Evolutionary conservation across 2,888 invertebrate species (phyloP).

Genomic region (Crossocerus cetratus): DNA sequence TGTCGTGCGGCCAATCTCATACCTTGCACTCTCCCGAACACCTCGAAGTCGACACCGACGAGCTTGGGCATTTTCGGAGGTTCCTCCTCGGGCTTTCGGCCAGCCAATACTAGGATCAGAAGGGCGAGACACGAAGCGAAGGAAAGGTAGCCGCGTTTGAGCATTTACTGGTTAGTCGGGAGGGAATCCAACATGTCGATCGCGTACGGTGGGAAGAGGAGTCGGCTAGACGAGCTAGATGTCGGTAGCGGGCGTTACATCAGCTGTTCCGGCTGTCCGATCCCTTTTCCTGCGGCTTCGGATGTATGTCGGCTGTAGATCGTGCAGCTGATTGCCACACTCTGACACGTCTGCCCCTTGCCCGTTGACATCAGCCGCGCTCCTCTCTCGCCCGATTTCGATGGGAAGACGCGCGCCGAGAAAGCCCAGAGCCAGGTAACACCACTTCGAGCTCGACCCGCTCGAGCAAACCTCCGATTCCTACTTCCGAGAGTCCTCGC

Average conservation of each 20-base stretch:
- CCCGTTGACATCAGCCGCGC: no score
- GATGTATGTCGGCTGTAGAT: no score
- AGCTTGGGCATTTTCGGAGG: constrained; percentile 56
- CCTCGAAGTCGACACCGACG: constrained; percentile 74
- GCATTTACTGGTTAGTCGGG: constrained; percentile 13
- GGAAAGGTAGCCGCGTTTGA: not conserved
- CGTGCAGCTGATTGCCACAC: no score
- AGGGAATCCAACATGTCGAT: constrained; percentile 1
- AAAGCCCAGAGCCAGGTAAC: no score
- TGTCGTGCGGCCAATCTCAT: not conserved
- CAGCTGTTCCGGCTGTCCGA: constrained; percentile 42
- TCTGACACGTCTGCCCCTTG: no score
- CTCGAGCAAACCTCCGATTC: no score
- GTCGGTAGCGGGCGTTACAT: constrained; percentile 38
- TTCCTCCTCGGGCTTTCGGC: not conserved
- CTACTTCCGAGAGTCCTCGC: no score
- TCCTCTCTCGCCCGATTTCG: no score
- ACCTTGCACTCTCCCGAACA: constrained; percentile 74
- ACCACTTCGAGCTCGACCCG: no score
- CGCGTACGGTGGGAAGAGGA: not conserved
- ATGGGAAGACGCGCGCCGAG: no score
- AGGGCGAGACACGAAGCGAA: not conserved
- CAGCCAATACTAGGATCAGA: not conserved
- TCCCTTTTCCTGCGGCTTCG: no score
- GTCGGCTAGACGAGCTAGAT: constrained; percentile 25